These are phyloP conservation scores for Halichondria panicea DNA, from an alignment of 37 sponge, comb jelly and placozoan species.

Conservation along the genomic window DNA sequence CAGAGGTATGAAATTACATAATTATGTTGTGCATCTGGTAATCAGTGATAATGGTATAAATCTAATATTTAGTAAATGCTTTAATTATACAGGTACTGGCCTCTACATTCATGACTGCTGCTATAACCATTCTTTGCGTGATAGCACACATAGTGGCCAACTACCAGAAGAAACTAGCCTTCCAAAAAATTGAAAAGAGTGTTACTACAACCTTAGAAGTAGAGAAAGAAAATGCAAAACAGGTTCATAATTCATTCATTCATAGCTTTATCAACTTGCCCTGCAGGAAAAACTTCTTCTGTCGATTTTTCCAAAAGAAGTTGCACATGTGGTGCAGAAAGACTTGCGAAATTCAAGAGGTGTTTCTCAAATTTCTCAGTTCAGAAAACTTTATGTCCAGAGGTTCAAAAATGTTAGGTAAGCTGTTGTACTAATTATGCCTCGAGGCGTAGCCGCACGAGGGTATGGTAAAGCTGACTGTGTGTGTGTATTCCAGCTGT, in stretches of 20 bases:
- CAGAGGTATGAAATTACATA: too few species aligned
- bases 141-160: conserved; percentile 18
- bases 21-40: too few species aligned
- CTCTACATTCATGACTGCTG: neutral
- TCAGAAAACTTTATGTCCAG: conserved; percentile 37
- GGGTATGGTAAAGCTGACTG: too few species aligned
- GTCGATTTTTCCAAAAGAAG: conserved; percentile 34
- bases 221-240: conserved; percentile 27
- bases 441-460: too few species aligned
- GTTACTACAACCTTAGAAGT: conserved; percentile 16
- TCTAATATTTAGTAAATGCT: too few species aligned
- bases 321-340: conserved; percentile 27
- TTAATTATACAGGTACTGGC: neutral
- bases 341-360: neutral
- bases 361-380: neutral
- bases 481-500: too few species aligned
- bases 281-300: conserved; percentile 42
- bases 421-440: too few species aligned
- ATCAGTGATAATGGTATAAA: too few species aligned
- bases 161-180: conserved; percentile 14
- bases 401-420: conserved; percentile 53
- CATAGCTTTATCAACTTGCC: too few species aligned
- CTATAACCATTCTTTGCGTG: neutral
- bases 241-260: conserved; percentile 13
- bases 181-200: conserved; percentile 23